phyloP scores from a whole-genome alignment of 2,113 vertebrate species.

The Merops nubicus region DNA sequence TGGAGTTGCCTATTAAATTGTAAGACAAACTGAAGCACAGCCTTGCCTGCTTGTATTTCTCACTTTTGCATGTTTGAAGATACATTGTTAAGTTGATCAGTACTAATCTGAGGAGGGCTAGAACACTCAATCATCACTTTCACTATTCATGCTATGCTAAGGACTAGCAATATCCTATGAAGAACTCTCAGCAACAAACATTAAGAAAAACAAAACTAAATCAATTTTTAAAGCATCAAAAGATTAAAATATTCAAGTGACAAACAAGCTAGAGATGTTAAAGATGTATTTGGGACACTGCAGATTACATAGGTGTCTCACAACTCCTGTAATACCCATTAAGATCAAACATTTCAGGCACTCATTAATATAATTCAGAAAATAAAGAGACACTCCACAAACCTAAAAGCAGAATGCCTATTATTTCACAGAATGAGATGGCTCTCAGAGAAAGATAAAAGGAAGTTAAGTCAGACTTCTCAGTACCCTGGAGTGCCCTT shows the following conservation, averaged over 20 bases:
- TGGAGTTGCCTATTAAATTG: neutral
- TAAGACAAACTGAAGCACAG: neutral
- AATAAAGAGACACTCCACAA: neutral
- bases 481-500: rapidly evolving
- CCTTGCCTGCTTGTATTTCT: neutral
- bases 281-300: neutral
- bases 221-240: neutral
- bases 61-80: neutral
- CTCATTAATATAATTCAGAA: neutral
- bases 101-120: neutral
- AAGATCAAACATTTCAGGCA: neutral
- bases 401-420: neutral
- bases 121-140: neutral
- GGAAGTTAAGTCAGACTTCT: neutral
- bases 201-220: neutral
- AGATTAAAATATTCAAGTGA: neutral
- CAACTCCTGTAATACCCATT: neutral
- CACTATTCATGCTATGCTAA: neutral
- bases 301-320: neutral
- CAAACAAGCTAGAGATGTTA: neutral
- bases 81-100: neutral
- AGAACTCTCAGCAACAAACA: neutral
- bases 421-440: neutral
- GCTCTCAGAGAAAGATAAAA: neutral
- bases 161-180: neutral